Conservation (phyloP, 2,113 vertebrate species). For the Microtus pennsylvanicus region DNA sequence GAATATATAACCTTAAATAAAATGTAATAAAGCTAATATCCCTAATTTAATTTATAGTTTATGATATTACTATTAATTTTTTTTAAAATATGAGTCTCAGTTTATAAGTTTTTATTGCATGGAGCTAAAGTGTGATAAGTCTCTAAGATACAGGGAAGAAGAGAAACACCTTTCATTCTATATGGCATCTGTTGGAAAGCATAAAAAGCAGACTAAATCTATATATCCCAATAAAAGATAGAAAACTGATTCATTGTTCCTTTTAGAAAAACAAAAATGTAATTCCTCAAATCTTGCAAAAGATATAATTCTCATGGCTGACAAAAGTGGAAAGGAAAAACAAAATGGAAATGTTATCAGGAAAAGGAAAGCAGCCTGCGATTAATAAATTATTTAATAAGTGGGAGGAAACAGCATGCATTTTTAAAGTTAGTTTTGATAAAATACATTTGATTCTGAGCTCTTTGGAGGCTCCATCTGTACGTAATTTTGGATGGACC, state of each 20-base stretch:
- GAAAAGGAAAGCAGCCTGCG: neutral
- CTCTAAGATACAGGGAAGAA: neutral
- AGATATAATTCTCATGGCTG: slow-evolving; percentile 8
- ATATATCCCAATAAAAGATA: neutral
- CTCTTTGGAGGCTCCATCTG: slow-evolving; percentile 54
- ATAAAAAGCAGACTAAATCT: neutral
- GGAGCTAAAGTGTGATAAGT: neutral
- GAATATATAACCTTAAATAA: neutral
- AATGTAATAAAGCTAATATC: neutral
- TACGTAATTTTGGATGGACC: slow-evolving; percentile 49
- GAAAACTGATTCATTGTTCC: neutral
- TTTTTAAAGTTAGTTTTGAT: slow-evolving; percentile 73
- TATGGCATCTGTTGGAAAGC: neutral
- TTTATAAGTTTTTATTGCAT: neutral
- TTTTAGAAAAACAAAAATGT: neutral
- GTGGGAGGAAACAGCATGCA: slow-evolving; percentile 33
- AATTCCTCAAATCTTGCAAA: slow-evolving; percentile 26
- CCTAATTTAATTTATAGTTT: neutral
- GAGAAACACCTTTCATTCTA: neutral
- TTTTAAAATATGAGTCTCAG: neutral
- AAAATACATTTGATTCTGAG: slow-evolving; percentile 64
- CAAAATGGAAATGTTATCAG: neutral
- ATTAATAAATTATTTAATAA: slow-evolving; percentile 76
- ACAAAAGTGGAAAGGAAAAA: neutral
- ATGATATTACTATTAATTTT: neutral